Conservation (phyloP, 2,113 vertebrate species). For the Athene noctua region DNA sequence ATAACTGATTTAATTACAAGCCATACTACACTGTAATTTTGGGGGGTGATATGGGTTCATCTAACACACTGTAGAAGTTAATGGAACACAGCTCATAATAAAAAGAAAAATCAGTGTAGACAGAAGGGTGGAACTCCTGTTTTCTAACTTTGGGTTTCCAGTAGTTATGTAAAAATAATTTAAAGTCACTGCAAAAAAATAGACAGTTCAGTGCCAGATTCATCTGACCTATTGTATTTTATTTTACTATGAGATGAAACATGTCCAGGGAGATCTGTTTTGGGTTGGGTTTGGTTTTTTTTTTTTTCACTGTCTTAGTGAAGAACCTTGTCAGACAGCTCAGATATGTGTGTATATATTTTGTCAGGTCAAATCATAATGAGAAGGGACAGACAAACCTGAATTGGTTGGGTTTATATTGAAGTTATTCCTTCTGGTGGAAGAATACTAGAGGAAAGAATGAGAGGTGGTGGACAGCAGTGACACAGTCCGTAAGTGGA, state of each 20-base stretch:
- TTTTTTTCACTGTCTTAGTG: neutral
- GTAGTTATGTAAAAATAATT: neutral
- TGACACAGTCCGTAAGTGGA: neutral
- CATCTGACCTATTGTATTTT: neutral
- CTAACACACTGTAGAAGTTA: neutral
- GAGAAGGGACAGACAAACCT: neutral
- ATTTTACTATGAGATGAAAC: neutral
- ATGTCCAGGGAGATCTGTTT: neutral
- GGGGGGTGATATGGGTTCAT: neutral
- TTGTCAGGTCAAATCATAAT: neutral
- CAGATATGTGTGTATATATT: neutral
- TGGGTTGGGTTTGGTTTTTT: neutral
- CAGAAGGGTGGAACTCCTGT: neutral
- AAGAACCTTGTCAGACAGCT: neutral
- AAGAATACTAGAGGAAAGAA: neutral
- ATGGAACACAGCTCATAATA: neutral
- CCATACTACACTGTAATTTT: neutral
- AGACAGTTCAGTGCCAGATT: neutral
- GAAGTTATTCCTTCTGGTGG: neutral
- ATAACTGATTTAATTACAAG: neutral
- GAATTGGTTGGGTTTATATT: neutral
- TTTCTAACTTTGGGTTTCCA: neutral
- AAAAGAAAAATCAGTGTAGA: neutral
- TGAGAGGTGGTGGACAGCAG: neutral
- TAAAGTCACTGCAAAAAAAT: neutral